Conservation (phyloP, 1,140 invertebrate species). For the Atta cephalotes region DNA sequence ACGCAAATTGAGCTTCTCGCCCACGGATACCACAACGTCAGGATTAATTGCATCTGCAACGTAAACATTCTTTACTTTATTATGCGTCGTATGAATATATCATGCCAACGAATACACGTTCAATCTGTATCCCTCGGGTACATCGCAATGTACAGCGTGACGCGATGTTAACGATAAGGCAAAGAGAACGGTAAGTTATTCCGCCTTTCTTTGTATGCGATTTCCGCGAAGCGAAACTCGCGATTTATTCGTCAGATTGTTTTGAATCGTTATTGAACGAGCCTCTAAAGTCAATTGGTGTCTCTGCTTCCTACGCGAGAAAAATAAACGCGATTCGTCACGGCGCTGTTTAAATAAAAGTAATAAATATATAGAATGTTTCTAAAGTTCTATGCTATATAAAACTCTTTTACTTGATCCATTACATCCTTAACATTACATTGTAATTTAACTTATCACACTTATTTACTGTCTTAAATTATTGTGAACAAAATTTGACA, state of each 20-base stretch:
- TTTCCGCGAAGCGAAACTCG: slow-evolving; percentile 7
- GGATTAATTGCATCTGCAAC: slow-evolving; percentile 69
- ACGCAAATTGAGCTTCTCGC: slow-evolving; percentile 80
- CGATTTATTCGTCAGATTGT: not conserved
- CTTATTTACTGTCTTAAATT: too few species aligned
- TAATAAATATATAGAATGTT: not conserved
- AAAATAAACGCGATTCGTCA: not conserved
- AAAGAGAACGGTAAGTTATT: not conserved
- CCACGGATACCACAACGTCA: slow-evolving; percentile 71
- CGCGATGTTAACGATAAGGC: not conserved
- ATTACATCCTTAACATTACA: too few species aligned
- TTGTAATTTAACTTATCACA: too few species aligned
- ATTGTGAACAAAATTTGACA: too few species aligned
- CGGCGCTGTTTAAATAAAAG: not conserved
- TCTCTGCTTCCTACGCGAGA: not conserved
- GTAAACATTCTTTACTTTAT: slow-evolving; percentile 16
- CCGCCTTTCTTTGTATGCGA: not conserved
- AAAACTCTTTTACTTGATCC: too few species aligned
- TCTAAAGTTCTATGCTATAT: too few species aligned
- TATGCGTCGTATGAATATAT: not conserved
- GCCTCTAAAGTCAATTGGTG: not conserved
- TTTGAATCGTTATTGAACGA: not conserved
- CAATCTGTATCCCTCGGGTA: slow-evolving; percentile 12
- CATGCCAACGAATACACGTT: not conserved
- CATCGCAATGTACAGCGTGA: not conserved